Base-by-base conservation (phyloP, 2,797 vertebrate species). In the Pampus argenteus region DNA sequence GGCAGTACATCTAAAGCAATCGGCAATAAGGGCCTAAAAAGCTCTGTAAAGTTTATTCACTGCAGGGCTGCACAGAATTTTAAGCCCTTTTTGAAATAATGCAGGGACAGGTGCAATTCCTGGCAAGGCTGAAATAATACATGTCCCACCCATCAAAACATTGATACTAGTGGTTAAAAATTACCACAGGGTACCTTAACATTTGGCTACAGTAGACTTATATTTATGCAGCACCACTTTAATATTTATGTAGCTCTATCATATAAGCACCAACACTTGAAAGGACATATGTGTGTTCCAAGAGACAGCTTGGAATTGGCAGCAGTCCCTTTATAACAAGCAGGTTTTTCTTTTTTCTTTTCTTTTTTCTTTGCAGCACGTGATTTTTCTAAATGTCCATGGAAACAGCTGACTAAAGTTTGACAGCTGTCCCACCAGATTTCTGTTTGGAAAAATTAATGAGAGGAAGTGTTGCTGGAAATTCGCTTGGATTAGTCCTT, bases 331-430 rank as follows among this genome's bases (percentile, higher is more conserved):
- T 65, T 7, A 3, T 26, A 55, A 13, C 5, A 47, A 40, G 8
- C 18, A 1, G 4, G 44, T 58, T 23, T 50, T 78, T 1, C 15
- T 64, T 22, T 11, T 57, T 26, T 59, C 68, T 47, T 50, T 29
- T 56, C 55, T 13, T 84, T 83, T 74, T 66, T 31, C 44, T 81
- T 88, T 87, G 47, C 90, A 94, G 92, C 86, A 93, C 90, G 91
- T 88, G 68, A 92, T 92, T 84, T 92, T 90, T 68, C 82, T 83
- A 89, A 89, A 89, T 79, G 76, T 82, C 78, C 72, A 84, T 51
- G 80, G 89, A 79, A 78, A 82, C 70, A 84, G 86, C 78, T 84
- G 87, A 89, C 84, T 85, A 74, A 85, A 81, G 80, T 77, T 64
- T 74, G 78, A 87, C 82, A 82, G 64, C 74, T 59, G 26, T 61